Base-by-base conservation (phyloP, 2,113 vertebrate genomes). In the Tragelaphus imberbis region DNA sequence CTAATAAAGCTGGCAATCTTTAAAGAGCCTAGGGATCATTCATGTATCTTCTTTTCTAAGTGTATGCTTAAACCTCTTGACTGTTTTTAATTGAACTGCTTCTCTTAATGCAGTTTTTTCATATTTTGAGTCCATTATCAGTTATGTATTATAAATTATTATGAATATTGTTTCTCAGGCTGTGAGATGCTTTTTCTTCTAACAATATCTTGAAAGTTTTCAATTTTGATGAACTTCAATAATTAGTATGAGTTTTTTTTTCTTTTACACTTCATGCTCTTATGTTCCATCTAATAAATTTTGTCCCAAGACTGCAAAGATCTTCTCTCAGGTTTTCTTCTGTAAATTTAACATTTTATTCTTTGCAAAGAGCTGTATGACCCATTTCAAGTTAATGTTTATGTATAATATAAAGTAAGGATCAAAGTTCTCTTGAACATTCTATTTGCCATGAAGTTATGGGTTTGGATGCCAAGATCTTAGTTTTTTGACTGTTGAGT, bases 101-200 rank as follows among this genome's bases (percentile, higher is more conserved):
- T 58, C 49, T 89, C 55, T 80, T 89, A 84, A 17, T 51, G 16
- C 2, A 92, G 27, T 90, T 25, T 61, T 87, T 94, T 19, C n/a
- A 71, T 58, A 91, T 79, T 77, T 58, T 97, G 96, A 56, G 30
- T 71, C 44, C 25, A 94, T 94, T 97, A 90, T n/a, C 56, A 90
- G 23, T 33, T 86, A 93, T 87, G 11, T 95, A 95, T 91, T 36
- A 88, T 15, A 95, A 95, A 93, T 61, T 75, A 53, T 84, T 81
- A 89, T 12, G 94, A 79, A 95, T 51, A 79, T 15, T 71, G 19
- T 53, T 91, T 58, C 36, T 33, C 55, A 91, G 51, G 15, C 14
- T 84, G 2, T 82, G 36, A 19, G 71, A 92, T 94, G 28, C 4
- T 59, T 82, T 97, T 6, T 86, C 84, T 79, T 40, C 77, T 82